These are phyloP conservation scores for Heliothis virescens DNA, from an alignment of 1,140 invertebrate species.

Conservation along the genomic window DNA sequence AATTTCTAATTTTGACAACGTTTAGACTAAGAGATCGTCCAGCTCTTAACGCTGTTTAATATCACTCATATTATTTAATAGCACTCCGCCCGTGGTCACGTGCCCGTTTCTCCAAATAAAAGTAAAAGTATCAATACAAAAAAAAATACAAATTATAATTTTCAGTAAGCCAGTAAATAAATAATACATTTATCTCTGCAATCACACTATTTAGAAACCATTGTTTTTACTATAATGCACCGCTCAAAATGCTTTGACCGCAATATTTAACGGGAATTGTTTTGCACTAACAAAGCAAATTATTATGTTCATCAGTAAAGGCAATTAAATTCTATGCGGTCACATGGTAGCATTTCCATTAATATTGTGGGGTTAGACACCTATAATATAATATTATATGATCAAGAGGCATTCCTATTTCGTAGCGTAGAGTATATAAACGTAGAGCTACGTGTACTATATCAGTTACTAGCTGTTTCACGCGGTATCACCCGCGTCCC, in stretches of 20 bases:
- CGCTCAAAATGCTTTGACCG: background rate
- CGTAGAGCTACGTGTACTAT: too few species aligned
- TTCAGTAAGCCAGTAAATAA: background rate
- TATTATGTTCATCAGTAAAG: slow-evolving; percentile 2
- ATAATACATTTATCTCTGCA: background rate
- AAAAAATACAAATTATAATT: too few species aligned
- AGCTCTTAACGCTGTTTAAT: too few species aligned
- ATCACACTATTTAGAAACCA: background rate
- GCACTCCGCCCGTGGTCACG: too few species aligned
- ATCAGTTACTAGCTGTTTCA: too few species aligned
- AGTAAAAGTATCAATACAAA: too few species aligned
- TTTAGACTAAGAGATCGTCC: too few species aligned
- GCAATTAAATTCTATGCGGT: slow-evolving; percentile 11
- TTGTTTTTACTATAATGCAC: background rate
- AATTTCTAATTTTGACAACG: too few species aligned
- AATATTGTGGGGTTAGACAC: background rate
- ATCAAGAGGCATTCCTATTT: background rate
- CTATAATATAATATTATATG: background rate
- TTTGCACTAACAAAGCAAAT: background rate
- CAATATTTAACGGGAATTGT: background rate
- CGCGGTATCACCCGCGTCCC: too few species aligned
- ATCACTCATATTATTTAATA: too few species aligned
- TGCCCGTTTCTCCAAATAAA: too few species aligned
- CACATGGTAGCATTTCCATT: background rate
- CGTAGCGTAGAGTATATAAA: too few species aligned